Evolutionary conservation across 2,888 invertebrate genomes (phyloP), one percentile per base, ranked within the genome.

Genomic region (Pomacea canaliculata): DNA sequence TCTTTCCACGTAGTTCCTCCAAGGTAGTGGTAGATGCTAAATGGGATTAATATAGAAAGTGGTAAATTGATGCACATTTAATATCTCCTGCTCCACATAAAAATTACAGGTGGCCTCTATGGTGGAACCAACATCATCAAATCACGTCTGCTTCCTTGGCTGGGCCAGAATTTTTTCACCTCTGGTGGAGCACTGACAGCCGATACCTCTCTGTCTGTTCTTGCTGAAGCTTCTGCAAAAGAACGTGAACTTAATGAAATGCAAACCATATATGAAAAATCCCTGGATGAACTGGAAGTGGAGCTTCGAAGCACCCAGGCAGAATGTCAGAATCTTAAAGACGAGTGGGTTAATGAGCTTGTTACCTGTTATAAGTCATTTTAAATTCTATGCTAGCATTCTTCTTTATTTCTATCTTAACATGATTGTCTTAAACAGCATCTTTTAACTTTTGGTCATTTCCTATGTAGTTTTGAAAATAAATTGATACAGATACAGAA

Each of bases 51-150:
- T 37, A 5, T 37, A 37, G 37, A 5, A 37, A 37, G 37, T 37
- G 23, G 23, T 23, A 0, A 23, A 23, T 23, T 23, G 23, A 23
- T 23, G 23, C 23, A 37, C 51, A 56, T 56, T 10, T 13, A 56
- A 56, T 56, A 16, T 7, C 16, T 56, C 16, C 51, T 16, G 12
- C 16, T 56, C 12, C 10, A 56, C 51, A 56, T 7, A 56, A 56
- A 51, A 51, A 10, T 23, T 23, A 56, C 74, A 90, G 90, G 89
- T 80, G 89, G 89, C 48, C 76, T 87, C 79, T 90, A 89, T 83
- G 89, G 89, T 48, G 89, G 89, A 13, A 86, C 89, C 19, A 86
- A 83, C 74, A 85, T 88, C 77, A 89, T 90, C 81, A 90, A 90
- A 80, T 87, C 86, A 12, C 84, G 90, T 5, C 85, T 90, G 60